Conservation (phyloP, 2,797 vertebrate species). For the Astyanax mexicanus region DNA sequence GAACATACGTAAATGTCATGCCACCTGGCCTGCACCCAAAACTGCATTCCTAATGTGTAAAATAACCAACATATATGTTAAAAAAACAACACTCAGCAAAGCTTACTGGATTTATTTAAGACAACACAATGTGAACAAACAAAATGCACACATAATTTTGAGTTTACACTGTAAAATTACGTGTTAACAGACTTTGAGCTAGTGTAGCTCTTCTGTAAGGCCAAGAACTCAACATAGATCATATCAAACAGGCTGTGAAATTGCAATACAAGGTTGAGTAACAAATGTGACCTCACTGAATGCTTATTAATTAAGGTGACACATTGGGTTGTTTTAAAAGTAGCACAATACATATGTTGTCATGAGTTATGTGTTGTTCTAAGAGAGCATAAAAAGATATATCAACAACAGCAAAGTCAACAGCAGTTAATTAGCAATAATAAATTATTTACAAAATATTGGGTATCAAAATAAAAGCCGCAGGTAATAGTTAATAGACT, state of each 20-base stretch:
- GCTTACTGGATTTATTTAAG: neutral
- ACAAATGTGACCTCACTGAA: neutral
- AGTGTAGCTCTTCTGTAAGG: neutral
- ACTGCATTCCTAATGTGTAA: neutral
- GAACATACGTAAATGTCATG: slow-evolving; percentile 80
- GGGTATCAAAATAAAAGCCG: no score
- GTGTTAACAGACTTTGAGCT: neutral
- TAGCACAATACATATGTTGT: neutral
- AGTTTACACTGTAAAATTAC: neutral
- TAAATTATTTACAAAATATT: no score
- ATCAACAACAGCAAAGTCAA: neutral
- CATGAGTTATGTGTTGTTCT: neutral
- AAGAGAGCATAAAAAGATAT: neutral
- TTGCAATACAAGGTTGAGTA: neutral
- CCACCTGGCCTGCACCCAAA: slow-evolving; percentile 51
- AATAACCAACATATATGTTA: neutral
- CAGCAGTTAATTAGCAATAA: neutral
- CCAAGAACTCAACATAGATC: neutral
- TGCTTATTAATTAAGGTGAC: neutral
- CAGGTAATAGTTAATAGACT: neutral
- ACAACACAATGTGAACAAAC: neutral
- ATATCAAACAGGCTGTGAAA: neutral
- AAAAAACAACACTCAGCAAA: neutral
- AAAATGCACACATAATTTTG: neutral
- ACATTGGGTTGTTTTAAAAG: neutral